Base-by-base conservation (phyloP, 2,888 invertebrate genomes). In the Epicampocera succincta region DNA sequence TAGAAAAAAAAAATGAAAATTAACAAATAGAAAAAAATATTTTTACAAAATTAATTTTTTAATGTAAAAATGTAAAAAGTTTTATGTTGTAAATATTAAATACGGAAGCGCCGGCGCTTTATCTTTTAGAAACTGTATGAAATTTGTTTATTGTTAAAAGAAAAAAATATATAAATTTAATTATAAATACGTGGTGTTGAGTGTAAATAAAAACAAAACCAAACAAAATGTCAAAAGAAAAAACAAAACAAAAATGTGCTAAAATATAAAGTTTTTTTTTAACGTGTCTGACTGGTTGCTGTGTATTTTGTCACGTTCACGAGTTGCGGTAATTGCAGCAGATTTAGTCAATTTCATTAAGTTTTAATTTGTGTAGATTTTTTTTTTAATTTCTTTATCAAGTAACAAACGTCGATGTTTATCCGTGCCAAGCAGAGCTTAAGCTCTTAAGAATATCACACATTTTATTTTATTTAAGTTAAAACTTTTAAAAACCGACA, bases 81-180 rank as follows among this genome's bases (percentile, higher is more conserved):
- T 17, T 15, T 38, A 46, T 42, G 21, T 48, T n/a, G n/a, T 66
- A 25, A 19, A 12, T 11, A 25, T 66, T 61, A 29, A 13, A 1
- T 72, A 15, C 25, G n/a, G 54, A 65, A 1, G 61, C 60, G 42
- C 68, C 75, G 75, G 75, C 66, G 66, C 66, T 75, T 21, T 50
- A n/a, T 21, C 50, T 17, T 61, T 17, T 38, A 4, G 5, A 40
- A 68, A 60, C 48, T 13, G n/a, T 40, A 12, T 8, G 11, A 6
- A 12, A 3, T 29, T 11, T 42, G 19, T 40, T 13, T 19, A 0
- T 60, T n/a, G n/a, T n/a, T n/a, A n/a, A n/a, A n/a, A n/a, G n/a
- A n/a, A 38, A 48, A 65, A 40, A 15, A 56, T 40, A 12, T 12
- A 17, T 29, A 46, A 52, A 19, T n/a, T n/a, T n/a, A 40, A 38